A percentile compares a stretch with the other conserved stretches of the same genome.
These are phyloP conservation scores for Rafetus swinhoei DNA, from an alignment of 2,113 vertebrate genomes.

Conservation along the genomic window DNA sequence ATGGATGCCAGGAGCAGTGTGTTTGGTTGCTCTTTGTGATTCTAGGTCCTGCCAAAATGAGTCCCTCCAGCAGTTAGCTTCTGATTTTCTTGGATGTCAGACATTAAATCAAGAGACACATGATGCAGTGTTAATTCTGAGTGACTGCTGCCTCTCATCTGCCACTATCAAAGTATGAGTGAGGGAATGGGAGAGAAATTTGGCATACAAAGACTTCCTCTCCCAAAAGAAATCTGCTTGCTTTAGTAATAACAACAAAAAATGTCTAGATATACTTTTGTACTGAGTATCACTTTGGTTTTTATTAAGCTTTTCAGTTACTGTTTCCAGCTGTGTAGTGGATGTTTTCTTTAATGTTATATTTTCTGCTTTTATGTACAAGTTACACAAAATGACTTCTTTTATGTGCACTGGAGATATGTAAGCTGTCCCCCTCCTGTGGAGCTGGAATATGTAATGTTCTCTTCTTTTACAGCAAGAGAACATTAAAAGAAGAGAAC, in stretches of 20 bases:
- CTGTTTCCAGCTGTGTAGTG: constrained; percentile 38
- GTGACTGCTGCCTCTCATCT: constrained; percentile 4
- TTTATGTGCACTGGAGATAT: constrained; percentile 38
- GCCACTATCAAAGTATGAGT: background rate
- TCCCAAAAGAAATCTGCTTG: background rate
- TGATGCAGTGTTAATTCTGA: background rate
- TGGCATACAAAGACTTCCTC: background rate
- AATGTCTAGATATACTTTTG: background rate
- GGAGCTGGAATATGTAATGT: constrained; percentile 15
- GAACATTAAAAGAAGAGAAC: background rate
- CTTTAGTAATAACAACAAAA: constrained; percentile 3
- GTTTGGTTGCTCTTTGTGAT: constrained; percentile 10
- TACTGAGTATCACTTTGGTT: background rate
- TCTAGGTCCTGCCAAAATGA: constrained; percentile 52
- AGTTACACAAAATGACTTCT: constrained; percentile 16
- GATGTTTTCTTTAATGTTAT: constrained; percentile 31
- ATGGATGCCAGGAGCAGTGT: constrained; percentile 47
- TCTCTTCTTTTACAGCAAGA: constrained; percentile 12
- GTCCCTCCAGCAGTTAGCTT: constrained; percentile 22
- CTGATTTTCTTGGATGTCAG: constrained; percentile 2
- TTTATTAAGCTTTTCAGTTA: constrained; percentile 29
- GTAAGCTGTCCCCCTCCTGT: background rate
- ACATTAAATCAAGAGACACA: background rate
- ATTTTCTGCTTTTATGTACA: constrained; percentile 41
- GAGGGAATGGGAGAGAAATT: background rate